Percentiles rank a stretch among this genome's conserved stretches.
These are phyloP conservation scores for Anodontia alba DNA, from an alignment of 2,888 invertebrate genomes.

Conservation along the genomic window DNA sequence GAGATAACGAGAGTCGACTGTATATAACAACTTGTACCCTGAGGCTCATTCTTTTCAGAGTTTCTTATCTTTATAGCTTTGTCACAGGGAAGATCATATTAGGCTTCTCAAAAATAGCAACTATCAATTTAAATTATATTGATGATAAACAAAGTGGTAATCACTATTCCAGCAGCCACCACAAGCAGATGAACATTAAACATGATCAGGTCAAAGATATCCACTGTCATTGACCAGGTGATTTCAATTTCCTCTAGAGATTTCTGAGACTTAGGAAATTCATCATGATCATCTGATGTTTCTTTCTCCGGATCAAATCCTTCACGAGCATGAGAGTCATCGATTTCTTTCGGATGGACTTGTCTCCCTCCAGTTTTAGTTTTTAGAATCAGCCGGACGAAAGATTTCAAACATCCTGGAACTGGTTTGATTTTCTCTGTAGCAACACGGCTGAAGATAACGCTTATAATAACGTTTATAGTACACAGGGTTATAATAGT, in stretches of 20 bases:
- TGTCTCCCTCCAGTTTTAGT: not conserved
- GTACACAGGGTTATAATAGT: not conserved
- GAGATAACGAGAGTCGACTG: too few species aligned
- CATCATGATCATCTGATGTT: not conserved
- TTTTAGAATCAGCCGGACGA: not conserved
- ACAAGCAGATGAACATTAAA: conserved; percentile 1
- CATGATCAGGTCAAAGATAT: not conserved
- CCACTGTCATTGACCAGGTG: not conserved
- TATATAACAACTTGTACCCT: too few species aligned
- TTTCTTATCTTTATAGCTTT: too few species aligned
- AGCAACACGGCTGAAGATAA: conserved; percentile 17
- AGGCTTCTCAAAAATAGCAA: too few species aligned
- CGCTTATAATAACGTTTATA: conserved; percentile 4
- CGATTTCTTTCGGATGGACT: not conserved
- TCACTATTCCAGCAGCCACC: not conserved
- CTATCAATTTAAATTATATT: not conserved
- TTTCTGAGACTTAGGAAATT: not conserved
- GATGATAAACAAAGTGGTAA: not conserved
- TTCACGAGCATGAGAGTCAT: not conserved
- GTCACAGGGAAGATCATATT: too few species aligned
- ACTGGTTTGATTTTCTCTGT: not conserved
- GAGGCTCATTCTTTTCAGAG: too few species aligned
- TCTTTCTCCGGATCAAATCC: not conserved
- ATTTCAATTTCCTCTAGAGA: not conserved
- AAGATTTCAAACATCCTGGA: not conserved